These are phyloP conservation scores for Eulemur albifrons DNA, from an alignment of 2,797 vertebrate genomes.

Conservation along the genomic window DNA sequence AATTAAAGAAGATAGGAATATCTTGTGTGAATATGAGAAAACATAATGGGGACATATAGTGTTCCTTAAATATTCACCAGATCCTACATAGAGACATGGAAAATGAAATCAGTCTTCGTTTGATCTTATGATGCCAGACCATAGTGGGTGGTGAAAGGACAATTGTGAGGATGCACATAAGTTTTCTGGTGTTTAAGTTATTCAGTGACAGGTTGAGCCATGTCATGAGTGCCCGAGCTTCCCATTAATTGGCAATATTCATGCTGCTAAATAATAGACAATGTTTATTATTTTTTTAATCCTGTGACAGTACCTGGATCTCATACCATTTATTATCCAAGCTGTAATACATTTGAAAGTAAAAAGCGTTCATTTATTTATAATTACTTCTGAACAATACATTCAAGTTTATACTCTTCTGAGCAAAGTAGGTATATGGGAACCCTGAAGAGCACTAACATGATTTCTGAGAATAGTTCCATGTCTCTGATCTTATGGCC, in stretches of 20 bases:
- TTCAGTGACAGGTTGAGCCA: not conserved
- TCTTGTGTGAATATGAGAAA: not conserved
- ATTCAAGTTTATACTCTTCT: not conserved
- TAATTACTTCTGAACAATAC: not conserved
- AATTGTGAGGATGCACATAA: not conserved
- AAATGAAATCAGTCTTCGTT: not conserved
- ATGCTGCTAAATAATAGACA: not conserved
- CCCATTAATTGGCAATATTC: not conserved
- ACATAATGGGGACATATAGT: not conserved
- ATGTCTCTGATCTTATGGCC: not conserved
- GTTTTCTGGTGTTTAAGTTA: not conserved
- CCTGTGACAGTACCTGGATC: not conserved
- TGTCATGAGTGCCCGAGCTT: not conserved
- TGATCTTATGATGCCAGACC: not conserved
- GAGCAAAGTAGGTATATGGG: not conserved
- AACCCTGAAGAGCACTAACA: not conserved
- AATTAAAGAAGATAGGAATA: not conserved
- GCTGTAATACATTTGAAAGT: not conserved
- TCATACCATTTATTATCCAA: not conserved
- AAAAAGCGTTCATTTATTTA: not conserved
- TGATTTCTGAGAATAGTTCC: not conserved
- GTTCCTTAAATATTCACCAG: not conserved
- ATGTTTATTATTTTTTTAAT: too few species aligned
- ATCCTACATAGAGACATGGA: not conserved
- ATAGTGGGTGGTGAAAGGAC: fast-evolving